phyloP scores from a whole-genome alignment of 2,797 vertebrate genomes.

The Arnoldichthys spilopterus region DNA sequence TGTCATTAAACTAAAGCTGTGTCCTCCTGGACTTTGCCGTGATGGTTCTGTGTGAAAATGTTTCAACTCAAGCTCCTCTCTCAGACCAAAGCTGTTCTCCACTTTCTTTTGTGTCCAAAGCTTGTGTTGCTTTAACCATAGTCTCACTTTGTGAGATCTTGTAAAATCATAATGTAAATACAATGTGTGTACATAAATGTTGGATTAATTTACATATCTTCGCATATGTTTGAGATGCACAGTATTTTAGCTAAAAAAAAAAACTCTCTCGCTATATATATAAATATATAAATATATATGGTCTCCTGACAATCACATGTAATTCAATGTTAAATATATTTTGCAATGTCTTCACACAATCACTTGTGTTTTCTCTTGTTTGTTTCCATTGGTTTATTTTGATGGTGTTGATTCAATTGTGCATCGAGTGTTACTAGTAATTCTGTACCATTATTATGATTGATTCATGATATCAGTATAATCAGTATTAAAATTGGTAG shows the following conservation, averaged over 20 bases:
- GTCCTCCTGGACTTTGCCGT: not conserved
- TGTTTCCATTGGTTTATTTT: not conserved
- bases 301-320: slow-evolving; percentile 79
- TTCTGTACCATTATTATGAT: too few relatives aligned
- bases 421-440: too few relatives aligned
- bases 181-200: slow-evolving; percentile 73
- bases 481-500: too few relatives aligned
- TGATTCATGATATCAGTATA: too few relatives aligned
- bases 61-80: slow-evolving; percentile 42
- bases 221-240: slow-evolving; percentile 72
- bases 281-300: slow-evolving; percentile 38
- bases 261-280: not conserved
- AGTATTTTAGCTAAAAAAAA: slow-evolving; percentile 54
- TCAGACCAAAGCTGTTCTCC: slow-evolving; percentile 52
- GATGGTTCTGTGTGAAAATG: slow-evolving; percentile 10
- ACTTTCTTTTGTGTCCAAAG: slow-evolving; percentile 53
- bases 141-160: slow-evolving; percentile 63
- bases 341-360: slow-evolving; percentile 57
- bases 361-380: not conserved
- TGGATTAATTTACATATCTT: slow-evolving; percentile 41
- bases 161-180: slow-evolving; percentile 75
- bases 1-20: not conserved
- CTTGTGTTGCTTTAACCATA: slow-evolving; percentile 54
- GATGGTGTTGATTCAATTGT: too few relatives aligned
- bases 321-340: slow-evolving; percentile 74